These are phyloP conservation scores for Halcyon leucocephala DNA, from an alignment of 2,797 vertebrate species.

Conservation along the genomic window DNA sequence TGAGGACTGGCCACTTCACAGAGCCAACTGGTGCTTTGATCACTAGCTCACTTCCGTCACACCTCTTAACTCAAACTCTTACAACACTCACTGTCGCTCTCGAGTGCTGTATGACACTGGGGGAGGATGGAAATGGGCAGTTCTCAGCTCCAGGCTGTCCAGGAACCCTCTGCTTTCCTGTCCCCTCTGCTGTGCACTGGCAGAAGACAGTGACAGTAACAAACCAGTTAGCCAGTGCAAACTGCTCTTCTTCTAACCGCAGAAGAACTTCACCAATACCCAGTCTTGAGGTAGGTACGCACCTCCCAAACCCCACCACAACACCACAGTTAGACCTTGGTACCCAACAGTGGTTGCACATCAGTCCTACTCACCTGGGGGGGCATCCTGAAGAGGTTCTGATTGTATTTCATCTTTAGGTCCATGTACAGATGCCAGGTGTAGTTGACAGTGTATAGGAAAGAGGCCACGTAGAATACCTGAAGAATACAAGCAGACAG, in stretches of 20 bases:
- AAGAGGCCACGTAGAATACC: slow-evolving; percentile 89
- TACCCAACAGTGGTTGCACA: background rate
- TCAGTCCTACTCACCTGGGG: slow-evolving; percentile 75
- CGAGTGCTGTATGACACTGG: background rate
- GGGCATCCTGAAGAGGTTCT: slow-evolving; percentile 73
- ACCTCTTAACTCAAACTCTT: background rate
- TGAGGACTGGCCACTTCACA: background rate
- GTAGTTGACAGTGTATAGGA: slow-evolving; percentile 90
- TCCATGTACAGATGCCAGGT: slow-evolving; percentile 85
- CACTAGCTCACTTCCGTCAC: background rate
- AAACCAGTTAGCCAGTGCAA: background rate
- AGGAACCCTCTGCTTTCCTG: background rate
- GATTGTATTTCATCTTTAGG: slow-evolving; percentile 79
- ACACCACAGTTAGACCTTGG: background rate
- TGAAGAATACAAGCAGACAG: slow-evolving; percentile 64
- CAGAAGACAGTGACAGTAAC: background rate
- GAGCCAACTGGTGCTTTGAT: background rate
- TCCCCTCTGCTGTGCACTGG: background rate
- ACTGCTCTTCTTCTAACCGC: background rate
- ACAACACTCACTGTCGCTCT: background rate
- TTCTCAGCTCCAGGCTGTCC: background rate
- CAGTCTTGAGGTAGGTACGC: background rate
- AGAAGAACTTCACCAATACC: background rate
- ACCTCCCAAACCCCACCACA: background rate
- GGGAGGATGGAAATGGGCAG: background rate